Percentiles rank a stretch among this genome's conserved stretches.
These are phyloP conservation scores for Drosophila varians DNA, from an alignment of 1,140 invertebrate genomes.

Conservation along the genomic window DNA sequence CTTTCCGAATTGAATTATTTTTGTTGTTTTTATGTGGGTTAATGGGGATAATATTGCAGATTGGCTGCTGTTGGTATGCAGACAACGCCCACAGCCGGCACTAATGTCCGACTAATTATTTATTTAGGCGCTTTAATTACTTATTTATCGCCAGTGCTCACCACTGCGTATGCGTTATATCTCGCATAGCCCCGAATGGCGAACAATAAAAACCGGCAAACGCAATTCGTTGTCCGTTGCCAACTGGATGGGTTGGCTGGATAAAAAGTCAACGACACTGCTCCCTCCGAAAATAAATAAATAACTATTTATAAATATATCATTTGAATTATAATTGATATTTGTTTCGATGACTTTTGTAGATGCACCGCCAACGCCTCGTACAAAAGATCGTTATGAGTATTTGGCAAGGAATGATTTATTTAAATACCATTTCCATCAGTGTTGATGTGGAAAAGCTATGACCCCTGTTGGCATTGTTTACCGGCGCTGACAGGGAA, in stretches of 20 bases:
- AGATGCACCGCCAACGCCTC: background rate
- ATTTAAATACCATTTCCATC: constrained; percentile 26
- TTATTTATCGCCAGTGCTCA: constrained; percentile 59
- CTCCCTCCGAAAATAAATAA: constrained; percentile 34
- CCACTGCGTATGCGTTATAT: constrained; percentile 63
- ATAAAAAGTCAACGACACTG: constrained; percentile 59
- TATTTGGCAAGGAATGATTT: constrained; percentile 15
- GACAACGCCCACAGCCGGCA: constrained; percentile 34
- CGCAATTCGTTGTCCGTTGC: constrained; percentile 24
- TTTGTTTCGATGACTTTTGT: constrained; percentile 22
- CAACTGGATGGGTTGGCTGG: constrained; percentile 16
- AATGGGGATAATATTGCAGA: constrained; percentile 45
- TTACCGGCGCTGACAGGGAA: constrained; percentile 25
- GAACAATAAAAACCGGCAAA: constrained; percentile 14
- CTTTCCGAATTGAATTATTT: background rate
- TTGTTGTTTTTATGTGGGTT: constrained; percentile 3
- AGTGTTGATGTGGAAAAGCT: constrained; percentile 27
- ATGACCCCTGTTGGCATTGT: constrained; percentile 14
- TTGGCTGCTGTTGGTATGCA: constrained; percentile 32
- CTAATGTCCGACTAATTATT: constrained; percentile 63
- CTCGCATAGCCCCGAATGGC: constrained; percentile 17
- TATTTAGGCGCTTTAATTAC: constrained; percentile 73
- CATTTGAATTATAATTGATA: constrained; percentile 28
- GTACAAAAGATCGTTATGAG: background rate
- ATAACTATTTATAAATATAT: constrained; percentile 40